Percentiles rank a stretch among this genome's conserved stretches.
Conservation (phyloP, 2,888 invertebrate genomes). For the Orthosia cruda region DNA sequence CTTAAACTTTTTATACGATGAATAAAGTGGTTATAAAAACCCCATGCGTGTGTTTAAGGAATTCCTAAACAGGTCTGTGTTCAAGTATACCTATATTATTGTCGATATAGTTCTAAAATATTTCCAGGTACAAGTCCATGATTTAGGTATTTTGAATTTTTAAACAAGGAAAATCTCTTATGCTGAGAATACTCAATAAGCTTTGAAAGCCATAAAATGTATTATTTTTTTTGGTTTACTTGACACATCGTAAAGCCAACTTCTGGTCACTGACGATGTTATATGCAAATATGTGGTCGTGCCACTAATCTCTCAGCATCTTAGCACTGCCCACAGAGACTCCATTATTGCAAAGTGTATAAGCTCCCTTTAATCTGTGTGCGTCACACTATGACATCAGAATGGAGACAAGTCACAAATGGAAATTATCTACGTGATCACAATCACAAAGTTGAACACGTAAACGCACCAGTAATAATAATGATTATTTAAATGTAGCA, state of each 20-base stretch:
- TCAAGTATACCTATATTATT: neutral
- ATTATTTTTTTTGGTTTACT: too few relatives aligned
- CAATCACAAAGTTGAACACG: constrained; percentile 59
- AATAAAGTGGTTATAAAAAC: neutral
- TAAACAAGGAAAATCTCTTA: neutral
- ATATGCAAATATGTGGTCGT: constrained; percentile 20
- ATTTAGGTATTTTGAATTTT: neutral
- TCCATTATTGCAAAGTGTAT: constrained; percentile 46
- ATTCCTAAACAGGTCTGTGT: neutral
- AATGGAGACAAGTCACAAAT: constrained; percentile 63
- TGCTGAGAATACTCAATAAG: neutral
- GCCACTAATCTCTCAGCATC: constrained; percentile 38
- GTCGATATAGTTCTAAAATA: neutral
- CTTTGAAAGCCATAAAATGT: neutral
- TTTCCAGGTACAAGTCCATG: neutral
- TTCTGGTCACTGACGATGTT: neutral
- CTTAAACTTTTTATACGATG: neutral
- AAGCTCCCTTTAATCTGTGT: constrained; percentile 62
- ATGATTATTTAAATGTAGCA: constrained; percentile 49
- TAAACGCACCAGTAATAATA: constrained; percentile 43
- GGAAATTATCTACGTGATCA: constrained; percentile 68
- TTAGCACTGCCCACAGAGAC: constrained; percentile 40
- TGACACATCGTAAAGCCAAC: neutral
- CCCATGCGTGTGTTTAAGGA: neutral
- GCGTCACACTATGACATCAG: constrained; percentile 71